Conservation (phyloP, 2,113 vertebrate species). For the Centropus unirufus region DNA sequence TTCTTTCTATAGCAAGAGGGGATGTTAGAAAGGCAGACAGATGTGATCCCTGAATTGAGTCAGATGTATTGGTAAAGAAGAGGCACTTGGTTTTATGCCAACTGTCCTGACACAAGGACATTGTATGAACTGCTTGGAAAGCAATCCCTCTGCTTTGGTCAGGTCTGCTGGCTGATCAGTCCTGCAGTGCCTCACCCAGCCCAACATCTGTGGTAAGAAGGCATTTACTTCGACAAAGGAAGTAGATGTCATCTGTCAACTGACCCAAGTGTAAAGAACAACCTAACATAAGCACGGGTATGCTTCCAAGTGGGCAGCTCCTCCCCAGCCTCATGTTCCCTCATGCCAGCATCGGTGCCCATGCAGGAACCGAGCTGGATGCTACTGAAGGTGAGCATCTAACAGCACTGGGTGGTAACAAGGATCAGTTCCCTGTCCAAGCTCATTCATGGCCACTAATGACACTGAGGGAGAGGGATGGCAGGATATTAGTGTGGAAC, state of each 20-base stretch:
- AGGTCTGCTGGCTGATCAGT: not conserved
- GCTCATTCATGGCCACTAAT: not conserved
- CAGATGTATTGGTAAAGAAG: not conserved
- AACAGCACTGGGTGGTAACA: rapidly evolving
- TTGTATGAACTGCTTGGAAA: not conserved
- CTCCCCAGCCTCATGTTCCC: not conserved
- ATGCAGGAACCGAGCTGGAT: not conserved
- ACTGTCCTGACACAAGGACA: not conserved
- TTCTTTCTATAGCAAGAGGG: not conserved
- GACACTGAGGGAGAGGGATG: not conserved
- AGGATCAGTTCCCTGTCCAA: not conserved
- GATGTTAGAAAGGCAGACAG: not conserved
- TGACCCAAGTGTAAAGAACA: not conserved
- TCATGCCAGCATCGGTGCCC: not conserved
- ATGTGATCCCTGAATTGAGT: not conserved
- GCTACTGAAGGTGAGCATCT: not conserved
- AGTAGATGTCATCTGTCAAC: conserved; percentile 2
- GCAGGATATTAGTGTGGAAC: not conserved
- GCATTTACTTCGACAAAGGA: conserved; percentile 25
- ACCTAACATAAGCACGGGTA: not conserved
- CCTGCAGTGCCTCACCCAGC: not conserved
- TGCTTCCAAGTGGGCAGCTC: not conserved
- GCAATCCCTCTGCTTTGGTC: not conserved
- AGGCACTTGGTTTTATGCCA: not conserved
- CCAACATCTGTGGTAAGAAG: not conserved